Percentiles rank a stretch among this genome's conserved stretches.
Conservation (phyloP, 2,113 vertebrate genomes). For the Genyomyrus donnyi region DNA sequence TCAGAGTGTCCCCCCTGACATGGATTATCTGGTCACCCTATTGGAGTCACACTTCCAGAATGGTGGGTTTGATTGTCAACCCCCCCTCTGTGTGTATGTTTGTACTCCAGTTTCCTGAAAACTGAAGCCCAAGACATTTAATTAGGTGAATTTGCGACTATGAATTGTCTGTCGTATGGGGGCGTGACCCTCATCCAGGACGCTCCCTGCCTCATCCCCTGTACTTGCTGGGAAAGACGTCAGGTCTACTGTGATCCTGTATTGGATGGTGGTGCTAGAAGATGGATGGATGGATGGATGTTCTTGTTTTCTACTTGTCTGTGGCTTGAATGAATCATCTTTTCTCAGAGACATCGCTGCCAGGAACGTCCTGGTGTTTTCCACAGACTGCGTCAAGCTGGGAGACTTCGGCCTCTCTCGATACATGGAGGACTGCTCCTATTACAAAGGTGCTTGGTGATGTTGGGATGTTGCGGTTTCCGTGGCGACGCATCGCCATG, state of each 20-base stretch:
- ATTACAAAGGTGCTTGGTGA: constrained; percentile 82
- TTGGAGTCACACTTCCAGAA: neutral
- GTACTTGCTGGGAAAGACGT: neutral
- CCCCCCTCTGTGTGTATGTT: neutral
- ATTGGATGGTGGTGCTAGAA: neutral
- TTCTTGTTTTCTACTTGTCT: neutral
- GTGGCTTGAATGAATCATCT: constrained; percentile 19
- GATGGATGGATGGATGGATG: neutral
- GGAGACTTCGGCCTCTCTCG: constrained; percentile 95
- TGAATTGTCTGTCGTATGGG: neutral
- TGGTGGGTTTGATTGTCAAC: neutral
- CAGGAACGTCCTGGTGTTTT: constrained; percentile 90
- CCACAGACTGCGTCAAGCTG: constrained; percentile 89
- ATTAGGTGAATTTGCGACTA: neutral
- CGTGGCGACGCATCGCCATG: neutral
- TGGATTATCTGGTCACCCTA: too few relatives aligned
- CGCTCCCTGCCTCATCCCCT: neutral
- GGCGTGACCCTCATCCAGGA: neutral
- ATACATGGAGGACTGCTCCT: constrained; percentile 99
- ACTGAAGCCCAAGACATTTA: neutral
- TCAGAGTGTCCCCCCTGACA: too few relatives aligned
- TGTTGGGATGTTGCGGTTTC: neutral
- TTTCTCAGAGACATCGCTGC: constrained; percentile 91
- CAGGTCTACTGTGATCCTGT: neutral
- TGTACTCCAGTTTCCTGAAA: neutral